phyloP scores from a whole-genome alignment of 1,140 invertebrate species.

The Trichonephila clavipes region DNA sequence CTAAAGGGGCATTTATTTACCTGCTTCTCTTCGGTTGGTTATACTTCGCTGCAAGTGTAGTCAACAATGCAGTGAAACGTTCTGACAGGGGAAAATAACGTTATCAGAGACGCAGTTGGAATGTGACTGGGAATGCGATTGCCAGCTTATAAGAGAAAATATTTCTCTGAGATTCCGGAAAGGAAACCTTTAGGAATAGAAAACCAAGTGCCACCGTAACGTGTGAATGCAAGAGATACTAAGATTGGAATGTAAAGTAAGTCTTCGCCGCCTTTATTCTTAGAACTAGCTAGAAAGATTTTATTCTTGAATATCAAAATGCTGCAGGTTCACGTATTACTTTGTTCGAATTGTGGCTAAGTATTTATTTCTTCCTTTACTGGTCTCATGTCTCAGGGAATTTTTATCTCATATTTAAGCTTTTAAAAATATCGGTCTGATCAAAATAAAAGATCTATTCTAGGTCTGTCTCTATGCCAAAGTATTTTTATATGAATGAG shows the following conservation, averaged over 20 bases:
- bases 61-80: background rate
- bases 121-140: slow-evolving; percentile 49
- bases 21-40: background rate
- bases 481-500: no score
- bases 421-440: no score
- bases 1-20: slow-evolving; percentile 38
- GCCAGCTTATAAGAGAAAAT: slow-evolving; percentile 59
- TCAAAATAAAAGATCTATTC: no score
- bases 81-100: slow-evolving; percentile 52
- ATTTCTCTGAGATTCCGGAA: slow-evolving; percentile 37
- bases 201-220: slow-evolving; percentile 38
- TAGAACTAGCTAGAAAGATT: background rate
- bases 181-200: slow-evolving; percentile 18
- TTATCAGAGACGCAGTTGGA: slow-evolving; percentile 49
- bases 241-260: slow-evolving; percentile 53
- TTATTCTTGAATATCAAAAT: slow-evolving; percentile 36
- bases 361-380: background rate
- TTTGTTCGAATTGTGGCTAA: background rate
- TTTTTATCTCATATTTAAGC: no score
- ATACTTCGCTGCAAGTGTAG: slow-evolving; percentile 22
- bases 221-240: slow-evolving; percentile 50
- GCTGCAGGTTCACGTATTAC: slow-evolving; percentile 28
- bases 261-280: background rate
- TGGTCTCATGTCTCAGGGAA: no score
- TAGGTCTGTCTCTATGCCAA: no score